Evolutionary conservation across 2,113 vertebrate species (phyloP).

Genomic region (Ictidomys tridecemlineatus): DNA sequence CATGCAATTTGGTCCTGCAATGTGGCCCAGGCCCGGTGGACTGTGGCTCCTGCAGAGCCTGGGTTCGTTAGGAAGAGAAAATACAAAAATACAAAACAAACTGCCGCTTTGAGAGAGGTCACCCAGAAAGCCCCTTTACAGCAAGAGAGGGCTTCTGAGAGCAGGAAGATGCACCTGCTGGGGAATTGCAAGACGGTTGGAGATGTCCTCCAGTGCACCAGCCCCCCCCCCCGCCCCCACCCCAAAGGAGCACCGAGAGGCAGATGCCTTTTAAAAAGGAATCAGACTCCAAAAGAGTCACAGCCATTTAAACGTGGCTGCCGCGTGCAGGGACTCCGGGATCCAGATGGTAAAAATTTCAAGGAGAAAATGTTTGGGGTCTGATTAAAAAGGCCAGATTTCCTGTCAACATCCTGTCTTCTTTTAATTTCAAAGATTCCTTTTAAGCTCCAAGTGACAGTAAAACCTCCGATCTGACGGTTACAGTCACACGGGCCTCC

Average conservation of each 20-base stretch:
- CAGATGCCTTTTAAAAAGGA: slow-evolving; percentile 68
- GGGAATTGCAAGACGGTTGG: not conserved
- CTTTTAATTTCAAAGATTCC: slow-evolving; percentile 86
- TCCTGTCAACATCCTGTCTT: slow-evolving; percentile 85
- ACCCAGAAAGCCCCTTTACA: slow-evolving; percentile 44
- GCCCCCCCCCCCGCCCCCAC: not conserved
- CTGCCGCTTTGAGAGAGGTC: not conserved
- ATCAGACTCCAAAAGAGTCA: slow-evolving; percentile 61
- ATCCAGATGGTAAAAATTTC: slow-evolving; percentile 85
- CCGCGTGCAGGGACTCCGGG: slow-evolving; percentile 70
- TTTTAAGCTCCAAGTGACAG: slow-evolving; percentile 85
- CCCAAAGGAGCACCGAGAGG: not conserved
- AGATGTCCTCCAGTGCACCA: not conserved
- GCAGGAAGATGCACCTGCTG: slow-evolving; percentile 69
- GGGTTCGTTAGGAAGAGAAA: slow-evolving; percentile 73
- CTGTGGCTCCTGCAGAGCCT: not conserved
- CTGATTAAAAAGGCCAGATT: slow-evolving; percentile 85
- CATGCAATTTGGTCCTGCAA: not conserved
- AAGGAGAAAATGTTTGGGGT: slow-evolving; percentile 85
- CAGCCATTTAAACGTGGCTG: slow-evolving; percentile 81
- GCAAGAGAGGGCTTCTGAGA: not conserved
- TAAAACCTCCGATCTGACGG: slow-evolving; percentile 80
- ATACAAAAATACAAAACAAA: slow-evolving; percentile 63
- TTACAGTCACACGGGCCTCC: slow-evolving; percentile 76
- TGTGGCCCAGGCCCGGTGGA: not conserved